Conservation (phyloP, 2,797 vertebrate species). For the Zalophus californianus region DNA sequence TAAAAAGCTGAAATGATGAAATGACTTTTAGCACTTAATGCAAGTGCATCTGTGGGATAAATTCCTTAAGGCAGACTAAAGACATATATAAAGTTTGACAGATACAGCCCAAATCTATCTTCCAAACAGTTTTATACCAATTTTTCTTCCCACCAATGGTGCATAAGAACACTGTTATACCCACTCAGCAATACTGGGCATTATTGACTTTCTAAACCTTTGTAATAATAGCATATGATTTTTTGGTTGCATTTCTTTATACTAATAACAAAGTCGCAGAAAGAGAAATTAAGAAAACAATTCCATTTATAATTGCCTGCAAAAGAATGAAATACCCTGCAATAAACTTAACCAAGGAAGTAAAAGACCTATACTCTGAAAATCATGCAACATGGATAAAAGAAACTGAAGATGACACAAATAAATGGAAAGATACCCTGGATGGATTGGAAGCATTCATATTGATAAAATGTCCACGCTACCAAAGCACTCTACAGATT, state of each 20-base stretch:
- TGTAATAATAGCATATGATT: background rate
- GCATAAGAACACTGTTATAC: background rate
- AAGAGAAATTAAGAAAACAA: background rate
- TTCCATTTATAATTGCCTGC: background rate
- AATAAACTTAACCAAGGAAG: background rate
- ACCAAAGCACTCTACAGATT: background rate
- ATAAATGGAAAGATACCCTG: background rate
- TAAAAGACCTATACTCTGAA: background rate
- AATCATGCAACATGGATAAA: background rate
- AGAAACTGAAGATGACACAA: background rate
- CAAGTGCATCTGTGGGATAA: background rate
- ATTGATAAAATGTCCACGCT: background rate
- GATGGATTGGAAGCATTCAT: background rate
- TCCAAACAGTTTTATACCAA: background rate
- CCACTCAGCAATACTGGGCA: background rate
- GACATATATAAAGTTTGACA: background rate
- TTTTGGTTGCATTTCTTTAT: background rate
- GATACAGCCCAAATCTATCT: background rate
- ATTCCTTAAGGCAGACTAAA: background rate
- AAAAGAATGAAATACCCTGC: background rate
- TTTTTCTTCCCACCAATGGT: background rate
- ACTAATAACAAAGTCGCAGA: background rate
- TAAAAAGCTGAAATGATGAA: background rate
- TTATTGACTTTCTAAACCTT: background rate
- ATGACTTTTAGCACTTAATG: background rate